These are phyloP conservation scores for Amiota mariae DNA, from an alignment of 2,888 invertebrate species.

Conservation along the genomic window DNA sequence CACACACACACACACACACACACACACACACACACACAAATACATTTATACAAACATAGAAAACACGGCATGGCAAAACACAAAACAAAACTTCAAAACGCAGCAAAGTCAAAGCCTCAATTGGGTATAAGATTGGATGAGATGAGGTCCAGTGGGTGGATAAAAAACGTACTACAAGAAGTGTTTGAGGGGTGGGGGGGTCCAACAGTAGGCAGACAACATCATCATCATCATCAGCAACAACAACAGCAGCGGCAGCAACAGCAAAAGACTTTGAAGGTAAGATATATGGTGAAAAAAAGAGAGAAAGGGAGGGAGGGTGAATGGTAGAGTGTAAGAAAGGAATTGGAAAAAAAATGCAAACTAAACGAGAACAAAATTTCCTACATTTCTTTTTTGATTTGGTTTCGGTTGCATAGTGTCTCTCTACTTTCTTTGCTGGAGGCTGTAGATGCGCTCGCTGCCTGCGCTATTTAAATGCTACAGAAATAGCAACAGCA, in stretches of 20 bases:
- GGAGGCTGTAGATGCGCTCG: background rate
- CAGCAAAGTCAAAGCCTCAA: constrained; percentile 24
- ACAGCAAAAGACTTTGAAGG: constrained; percentile 25
- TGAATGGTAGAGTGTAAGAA: too few species aligned
- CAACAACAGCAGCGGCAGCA: constrained; percentile 43
- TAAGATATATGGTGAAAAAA: too few species aligned
- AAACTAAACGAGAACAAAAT: constrained; percentile 56
- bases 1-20: constrained; percentile 47
- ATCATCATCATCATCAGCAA: constrained; percentile 42
- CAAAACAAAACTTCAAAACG: constrained; percentile 28
- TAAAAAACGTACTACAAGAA: background rate
- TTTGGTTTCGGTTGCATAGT: constrained; percentile 64
- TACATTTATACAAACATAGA: constrained; percentile 43
- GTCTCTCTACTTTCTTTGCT: constrained; percentile 26
- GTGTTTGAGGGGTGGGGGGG: constrained; percentile 2
- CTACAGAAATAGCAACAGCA: constrained; percentile 43
- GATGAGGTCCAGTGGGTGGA: background rate
- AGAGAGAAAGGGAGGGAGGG: too few species aligned
- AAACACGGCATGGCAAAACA: constrained; percentile 36
- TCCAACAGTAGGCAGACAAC: constrained; percentile 13
- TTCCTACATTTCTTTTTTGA: constrained; percentile 27
- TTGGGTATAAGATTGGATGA: background rate
- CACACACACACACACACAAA: too few species aligned
- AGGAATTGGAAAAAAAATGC: constrained; percentile 47
- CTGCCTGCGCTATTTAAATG: constrained; percentile 55